Conservation (phyloP, 2,113 vertebrate genomes). For the Pygoscelis antarcticus region DNA sequence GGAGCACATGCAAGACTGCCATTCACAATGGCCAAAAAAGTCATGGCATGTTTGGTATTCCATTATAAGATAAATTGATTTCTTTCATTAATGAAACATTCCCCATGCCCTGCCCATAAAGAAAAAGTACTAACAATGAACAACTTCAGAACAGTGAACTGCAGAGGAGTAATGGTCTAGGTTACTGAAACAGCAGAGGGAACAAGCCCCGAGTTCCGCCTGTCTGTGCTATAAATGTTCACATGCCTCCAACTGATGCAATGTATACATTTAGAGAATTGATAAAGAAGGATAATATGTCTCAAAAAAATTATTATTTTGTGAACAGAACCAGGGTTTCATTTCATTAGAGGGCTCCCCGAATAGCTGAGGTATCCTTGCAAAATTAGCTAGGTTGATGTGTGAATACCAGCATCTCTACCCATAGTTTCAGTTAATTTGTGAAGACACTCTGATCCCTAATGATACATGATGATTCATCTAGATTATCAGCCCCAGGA, state of each 20-base stretch:
- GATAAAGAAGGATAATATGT: not conserved
- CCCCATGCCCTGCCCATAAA: not conserved
- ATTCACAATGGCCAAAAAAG: not conserved
- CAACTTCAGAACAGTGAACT: not conserved
- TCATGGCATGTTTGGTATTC: not conserved
- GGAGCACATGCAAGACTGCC: not conserved
- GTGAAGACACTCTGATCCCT: not conserved
- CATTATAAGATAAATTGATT: not conserved
- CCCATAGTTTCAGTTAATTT: not conserved
- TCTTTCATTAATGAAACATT: not conserved
- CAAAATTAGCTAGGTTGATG: not conserved
- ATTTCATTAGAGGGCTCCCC: not conserved
- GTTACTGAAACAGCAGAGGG: not conserved
- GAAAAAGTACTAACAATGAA: not conserved
- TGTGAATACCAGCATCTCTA: not conserved
- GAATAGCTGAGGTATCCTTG: not conserved
- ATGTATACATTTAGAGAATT: not conserved
- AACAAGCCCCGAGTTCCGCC: not conserved
- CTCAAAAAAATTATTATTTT: not conserved
- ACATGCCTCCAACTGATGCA: not conserved
- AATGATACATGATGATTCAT: not conserved
- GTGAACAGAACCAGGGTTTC: not conserved
- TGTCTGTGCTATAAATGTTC: not conserved
- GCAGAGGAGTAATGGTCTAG: not conserved
- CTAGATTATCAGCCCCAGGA: not conserved